Conservation (phyloP, 1,140 invertebrate genomes). For the Kradibia gibbosae region DNA sequence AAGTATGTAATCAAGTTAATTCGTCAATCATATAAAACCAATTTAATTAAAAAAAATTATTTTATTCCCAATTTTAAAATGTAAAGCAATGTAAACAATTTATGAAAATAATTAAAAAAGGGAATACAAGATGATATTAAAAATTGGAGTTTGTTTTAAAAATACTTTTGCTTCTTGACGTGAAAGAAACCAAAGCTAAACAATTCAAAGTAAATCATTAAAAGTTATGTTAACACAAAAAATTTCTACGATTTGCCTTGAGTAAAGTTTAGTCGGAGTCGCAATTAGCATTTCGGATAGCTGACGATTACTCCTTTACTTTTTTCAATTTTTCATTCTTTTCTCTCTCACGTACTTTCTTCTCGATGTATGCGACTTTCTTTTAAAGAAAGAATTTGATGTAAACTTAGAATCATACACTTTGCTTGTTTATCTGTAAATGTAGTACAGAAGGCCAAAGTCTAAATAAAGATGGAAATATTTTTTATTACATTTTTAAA, state of each 20-base stretch:
- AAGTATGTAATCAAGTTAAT: too few relatives aligned
- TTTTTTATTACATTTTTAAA: too few relatives aligned
- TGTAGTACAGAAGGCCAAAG: neutral
- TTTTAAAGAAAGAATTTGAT: neutral
- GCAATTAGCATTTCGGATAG: constrained; percentile 27
- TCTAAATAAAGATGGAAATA: neutral
- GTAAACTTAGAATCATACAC: neutral
- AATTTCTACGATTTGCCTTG: constrained; percentile 3
- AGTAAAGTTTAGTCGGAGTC: neutral
- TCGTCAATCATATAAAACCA: too few relatives aligned
- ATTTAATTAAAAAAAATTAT: too few relatives aligned
- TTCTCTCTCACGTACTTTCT: neutral
- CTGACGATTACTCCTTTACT: neutral
- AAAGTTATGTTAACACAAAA: neutral
- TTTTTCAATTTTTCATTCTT: neutral
- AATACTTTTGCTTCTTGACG: neutral
- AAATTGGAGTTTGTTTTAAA: neutral
- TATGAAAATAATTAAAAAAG: too few relatives aligned
- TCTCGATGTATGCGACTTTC: neutral
- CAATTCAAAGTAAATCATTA: neutral
- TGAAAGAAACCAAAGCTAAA: constrained; percentile 8
- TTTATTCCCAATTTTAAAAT: too few relatives aligned
- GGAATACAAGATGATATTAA: too few relatives aligned
- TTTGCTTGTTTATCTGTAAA: constrained; percentile 9
- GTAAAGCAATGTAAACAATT: too few relatives aligned